A percentile compares a stretch with the other conserved stretches of the same genome.
Conservation (phyloP, 2,797 vertebrate species). For the Ispidina picta region DNA sequence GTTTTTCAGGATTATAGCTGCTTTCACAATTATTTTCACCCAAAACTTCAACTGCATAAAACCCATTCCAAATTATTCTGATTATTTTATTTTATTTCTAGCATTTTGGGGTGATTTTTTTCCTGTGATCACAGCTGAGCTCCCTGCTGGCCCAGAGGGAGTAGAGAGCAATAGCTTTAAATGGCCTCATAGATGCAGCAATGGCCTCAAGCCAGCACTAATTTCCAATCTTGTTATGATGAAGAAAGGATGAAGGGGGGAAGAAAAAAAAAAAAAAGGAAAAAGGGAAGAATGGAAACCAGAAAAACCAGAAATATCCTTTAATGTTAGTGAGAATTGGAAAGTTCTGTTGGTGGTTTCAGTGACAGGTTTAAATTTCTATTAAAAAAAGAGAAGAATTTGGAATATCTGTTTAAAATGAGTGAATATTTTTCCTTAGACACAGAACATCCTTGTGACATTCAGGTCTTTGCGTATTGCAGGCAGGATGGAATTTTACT, state of each 20-base stretch:
- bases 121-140: conserved; percentile 66
- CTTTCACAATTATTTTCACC: neutral
- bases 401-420: conserved; percentile 73
- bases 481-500: conserved; percentile 71
- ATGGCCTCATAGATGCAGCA: conserved; percentile 60
- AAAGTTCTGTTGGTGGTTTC: conserved; percentile 67
- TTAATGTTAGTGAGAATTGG: conserved; percentile 47
- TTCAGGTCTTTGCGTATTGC: conserved; percentile 63
- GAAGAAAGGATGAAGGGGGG: neutral
- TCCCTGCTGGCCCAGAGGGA: conserved; percentile 64
- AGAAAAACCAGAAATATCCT: conserved; percentile 60
- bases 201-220: conserved; percentile 69
- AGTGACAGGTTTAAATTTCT: conserved; percentile 56
- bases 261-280: neutral
- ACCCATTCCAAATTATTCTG: neutral
- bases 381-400: conserved; percentile 58
- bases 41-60: neutral
- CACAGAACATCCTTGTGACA: conserved; percentile 76
- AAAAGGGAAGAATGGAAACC: conserved; percentile 52
- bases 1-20: neutral
- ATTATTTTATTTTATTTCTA: neutral
- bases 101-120: neutral
- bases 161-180: conserved; percentile 69
- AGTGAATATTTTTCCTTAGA: conserved; percentile 75
- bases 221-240: conserved; percentile 62